phyloP scores from a whole-genome alignment of 2,888 invertebrate species.

The Agapostemon virescens region DNA sequence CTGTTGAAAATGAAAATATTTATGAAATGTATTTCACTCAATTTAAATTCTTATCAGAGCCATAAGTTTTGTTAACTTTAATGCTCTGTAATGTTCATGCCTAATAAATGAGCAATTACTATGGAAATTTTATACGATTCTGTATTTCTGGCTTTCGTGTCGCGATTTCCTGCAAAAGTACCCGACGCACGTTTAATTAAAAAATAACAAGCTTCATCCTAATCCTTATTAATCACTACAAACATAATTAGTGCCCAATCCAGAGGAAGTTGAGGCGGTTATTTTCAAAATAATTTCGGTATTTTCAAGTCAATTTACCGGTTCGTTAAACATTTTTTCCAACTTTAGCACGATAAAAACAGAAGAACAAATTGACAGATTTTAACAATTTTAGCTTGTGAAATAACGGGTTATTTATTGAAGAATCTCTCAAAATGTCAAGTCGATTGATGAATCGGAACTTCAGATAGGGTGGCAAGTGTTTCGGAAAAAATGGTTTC shows the following conservation, averaged over 20 bases:
- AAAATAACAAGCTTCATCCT: background rate
- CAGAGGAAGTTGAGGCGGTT: background rate
- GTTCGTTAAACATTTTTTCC: background rate
- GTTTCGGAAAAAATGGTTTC: background rate
- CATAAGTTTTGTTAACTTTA: background rate
- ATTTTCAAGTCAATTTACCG: background rate
- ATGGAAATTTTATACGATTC: conserved; percentile 2
- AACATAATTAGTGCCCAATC: background rate
- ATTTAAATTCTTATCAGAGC: background rate
- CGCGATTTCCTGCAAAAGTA: background rate
- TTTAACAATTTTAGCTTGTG: background rate
- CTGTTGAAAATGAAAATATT: background rate
- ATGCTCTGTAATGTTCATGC: background rate
- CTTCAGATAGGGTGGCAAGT: background rate
- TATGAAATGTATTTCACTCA: background rate
- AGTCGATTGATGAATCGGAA: too few species aligned
- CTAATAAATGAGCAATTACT: background rate
- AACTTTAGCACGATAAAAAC: background rate
- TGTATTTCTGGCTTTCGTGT: background rate
- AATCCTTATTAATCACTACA: background rate
- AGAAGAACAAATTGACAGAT: background rate
- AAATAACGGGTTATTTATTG: background rate
- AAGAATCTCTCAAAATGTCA: too few species aligned
- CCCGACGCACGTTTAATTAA: background rate
- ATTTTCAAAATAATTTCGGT: too few species aligned